Evolutionary conservation across 2,888 invertebrate species (phyloP).

Genomic region (Caenorhabditis japonica): DNA sequence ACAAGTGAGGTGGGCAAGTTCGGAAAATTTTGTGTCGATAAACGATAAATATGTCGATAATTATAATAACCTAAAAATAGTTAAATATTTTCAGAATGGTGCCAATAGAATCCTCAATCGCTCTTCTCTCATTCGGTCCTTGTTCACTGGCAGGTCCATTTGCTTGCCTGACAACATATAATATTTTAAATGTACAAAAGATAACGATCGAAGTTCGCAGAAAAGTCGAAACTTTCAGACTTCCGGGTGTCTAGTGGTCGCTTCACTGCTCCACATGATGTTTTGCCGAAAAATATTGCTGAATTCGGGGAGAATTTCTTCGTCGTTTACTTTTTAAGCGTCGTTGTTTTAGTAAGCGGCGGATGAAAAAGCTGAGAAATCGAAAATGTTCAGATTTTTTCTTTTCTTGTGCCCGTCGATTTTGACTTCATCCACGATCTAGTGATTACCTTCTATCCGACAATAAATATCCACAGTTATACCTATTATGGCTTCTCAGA

Average conservation of each 20-base stretch:
- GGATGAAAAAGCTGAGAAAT: neutral
- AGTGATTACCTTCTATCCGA: too few relatives aligned
- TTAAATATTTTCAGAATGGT: slow-evolving; percentile 25
- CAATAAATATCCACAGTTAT: slow-evolving; percentile 8
- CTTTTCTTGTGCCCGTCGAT: slow-evolving; percentile 23
- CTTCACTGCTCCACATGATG: slow-evolving; percentile 42
- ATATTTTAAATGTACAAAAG: slow-evolving; percentile 32
- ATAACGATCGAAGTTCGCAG: too few relatives aligned
- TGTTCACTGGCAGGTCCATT: slow-evolving; percentile 16
- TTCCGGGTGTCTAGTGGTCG: slow-evolving; percentile 31
- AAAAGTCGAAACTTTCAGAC: too few relatives aligned
- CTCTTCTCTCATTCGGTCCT: slow-evolving; percentile 27
- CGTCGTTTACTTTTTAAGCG: too few relatives aligned
- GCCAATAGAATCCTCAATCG: slow-evolving; percentile 26
- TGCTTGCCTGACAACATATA: slow-evolving; percentile 27
- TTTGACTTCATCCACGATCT: slow-evolving; percentile 1
- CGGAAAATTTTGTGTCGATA: too few relatives aligned
- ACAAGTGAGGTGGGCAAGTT: slow-evolving; percentile 31
- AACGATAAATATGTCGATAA: too few relatives aligned
- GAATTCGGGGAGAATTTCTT: too few relatives aligned
- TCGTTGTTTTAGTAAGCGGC: too few relatives aligned
- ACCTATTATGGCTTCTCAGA: slow-evolving; percentile 31
- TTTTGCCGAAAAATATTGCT: slow-evolving; percentile 18
- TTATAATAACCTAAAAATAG: too few relatives aligned
- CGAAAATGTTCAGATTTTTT: slow-evolving; percentile 23